Evolutionary conservation across 2,888 invertebrate species (phyloP), one percentile per base, ranked within the genome.

Genomic region (Pachymerium ferrugineum): DNA sequence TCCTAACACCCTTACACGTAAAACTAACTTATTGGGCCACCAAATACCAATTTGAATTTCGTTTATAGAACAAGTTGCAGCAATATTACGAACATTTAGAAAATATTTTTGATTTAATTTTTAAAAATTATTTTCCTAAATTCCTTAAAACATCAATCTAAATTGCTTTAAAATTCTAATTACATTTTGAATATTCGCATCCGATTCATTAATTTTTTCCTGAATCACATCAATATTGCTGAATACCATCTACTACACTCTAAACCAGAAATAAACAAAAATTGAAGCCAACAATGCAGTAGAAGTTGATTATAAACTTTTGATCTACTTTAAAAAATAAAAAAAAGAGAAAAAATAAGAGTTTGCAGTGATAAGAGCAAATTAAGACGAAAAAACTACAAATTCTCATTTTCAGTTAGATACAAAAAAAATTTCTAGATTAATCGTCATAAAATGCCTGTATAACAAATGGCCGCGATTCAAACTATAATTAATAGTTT

Each of bases 231-330:
- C 47, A 47, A 22, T 47, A 47, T 47, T 47, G 47, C 47, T 47
- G 47, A 47, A 47, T 47, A 47, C 47, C 47, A 47, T 47, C 22
- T 47, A 47, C 47, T 47, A 19, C 22, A 47, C 47, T 47, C 3
- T 47, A 47, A 47, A 47, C 47, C 47, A 47, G 22, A 47, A 47
- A 47, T 47, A 47, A 47, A 47, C 47, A 47, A 47, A 47, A 47
- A 47, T 3, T 47, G 19, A 47, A 47, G 47, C 47, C 47, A 47
- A 47, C 47, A 47, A 47, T 47, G 47, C 47, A 47, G 47, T 47
- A 16, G n/a, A 47, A 47, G 47, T 47, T 47, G 47, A 47, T 19
- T 47, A n/a, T n/a, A 47, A 47, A 47, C 47, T 16, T 47, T n/a
- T n/a, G n/a, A n/a, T n/a, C n/a, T n/a, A n/a, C n/a, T n/a, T n/a